Percentiles rank a stretch among this genome's conserved stretches.
These are phyloP conservation scores for Nymphalis io DNA, from an alignment of 1,140 invertebrate genomes.

Conservation along the genomic window DNA sequence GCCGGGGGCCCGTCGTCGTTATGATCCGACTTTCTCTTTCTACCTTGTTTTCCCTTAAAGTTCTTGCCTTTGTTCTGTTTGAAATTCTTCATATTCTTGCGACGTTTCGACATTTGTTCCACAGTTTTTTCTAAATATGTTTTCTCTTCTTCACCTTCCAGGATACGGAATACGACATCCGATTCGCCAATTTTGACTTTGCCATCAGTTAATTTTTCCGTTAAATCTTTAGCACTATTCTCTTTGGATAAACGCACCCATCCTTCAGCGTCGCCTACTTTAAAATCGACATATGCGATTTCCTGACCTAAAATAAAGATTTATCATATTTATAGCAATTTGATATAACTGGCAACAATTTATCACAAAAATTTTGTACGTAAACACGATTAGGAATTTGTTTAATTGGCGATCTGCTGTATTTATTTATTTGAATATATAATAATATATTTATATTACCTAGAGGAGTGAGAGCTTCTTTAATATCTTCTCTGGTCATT, in stretches of 20 bases:
- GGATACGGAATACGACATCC: slow-evolving; percentile 81
- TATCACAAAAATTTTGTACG: too few relatives aligned
- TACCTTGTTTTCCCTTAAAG: slow-evolving; percentile 53
- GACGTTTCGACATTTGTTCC: slow-evolving; percentile 82
- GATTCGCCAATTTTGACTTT: slow-evolving; percentile 82
- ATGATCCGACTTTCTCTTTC: slow-evolving; percentile 59
- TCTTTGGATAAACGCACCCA: slow-evolving; percentile 86
- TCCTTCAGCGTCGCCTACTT: slow-evolving; percentile 86
- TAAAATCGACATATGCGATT: slow-evolving; percentile 89
- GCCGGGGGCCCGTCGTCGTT: slow-evolving; percentile 52
- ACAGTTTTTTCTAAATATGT: slow-evolving; percentile 84
- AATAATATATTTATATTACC: slow-evolving; percentile 48
- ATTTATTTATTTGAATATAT: too few relatives aligned
- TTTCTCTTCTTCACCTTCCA: slow-evolving; percentile 87
- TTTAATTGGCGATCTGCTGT: too few relatives aligned
- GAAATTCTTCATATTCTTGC: slow-evolving; percentile 73
- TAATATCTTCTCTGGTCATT: slow-evolving; percentile 86
- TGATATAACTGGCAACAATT: background rate
- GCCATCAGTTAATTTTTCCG: slow-evolving; percentile 84
- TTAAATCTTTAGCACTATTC: slow-evolving; percentile 84
- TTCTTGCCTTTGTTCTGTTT: slow-evolving; percentile 62
- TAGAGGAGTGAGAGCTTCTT: slow-evolving; percentile 83
- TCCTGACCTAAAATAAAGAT: slow-evolving; percentile 71
- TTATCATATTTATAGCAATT: background rate
- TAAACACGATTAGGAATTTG: too few relatives aligned